phyloP scores from a whole-genome alignment of 2,888 invertebrate genomes.

The Hoplodrina blanda region DNA sequence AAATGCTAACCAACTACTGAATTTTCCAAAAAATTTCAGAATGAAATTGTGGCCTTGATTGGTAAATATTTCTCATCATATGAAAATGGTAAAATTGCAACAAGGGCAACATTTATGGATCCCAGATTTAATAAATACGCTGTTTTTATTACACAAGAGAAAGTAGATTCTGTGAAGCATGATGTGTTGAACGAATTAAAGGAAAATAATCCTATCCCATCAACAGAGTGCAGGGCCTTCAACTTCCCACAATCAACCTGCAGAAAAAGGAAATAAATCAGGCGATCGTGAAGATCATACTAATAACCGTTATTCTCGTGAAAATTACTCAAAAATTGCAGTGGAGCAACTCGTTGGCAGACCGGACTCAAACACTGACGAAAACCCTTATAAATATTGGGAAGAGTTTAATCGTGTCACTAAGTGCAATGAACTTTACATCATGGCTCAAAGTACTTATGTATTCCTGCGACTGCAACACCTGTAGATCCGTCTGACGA shows the following conservation, averaged over 20 bases:
- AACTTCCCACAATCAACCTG: not conserved
- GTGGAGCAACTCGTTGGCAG: conserved; percentile 1
- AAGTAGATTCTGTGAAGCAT: not conserved
- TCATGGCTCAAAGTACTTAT: conserved; percentile 13
- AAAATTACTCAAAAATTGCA: not conserved
- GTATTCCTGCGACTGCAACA: conserved; percentile 10
- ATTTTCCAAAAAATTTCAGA: not conserved
- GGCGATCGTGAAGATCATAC: not conserved
- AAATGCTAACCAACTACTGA: not conserved
- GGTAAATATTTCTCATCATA: not conserved
- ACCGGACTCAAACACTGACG: not conserved
- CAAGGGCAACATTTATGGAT: conserved; percentile 7
- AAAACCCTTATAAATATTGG: conserved; percentile 5
- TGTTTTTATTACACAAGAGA: conserved; percentile 1
- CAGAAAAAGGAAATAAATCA: not conserved
- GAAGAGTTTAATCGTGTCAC: conserved; percentile 4
- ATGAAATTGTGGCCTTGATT: not conserved
- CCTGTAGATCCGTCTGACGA: not conserved
- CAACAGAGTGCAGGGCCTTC: not conserved
- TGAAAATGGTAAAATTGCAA: not conserved
- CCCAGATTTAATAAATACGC: not conserved
- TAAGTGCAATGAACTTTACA: conserved; percentile 2
- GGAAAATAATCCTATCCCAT: not conserved
- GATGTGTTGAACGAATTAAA: not conserved
- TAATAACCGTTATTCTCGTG: no score